Evolutionary conservation across 2,888 invertebrate genomes (phyloP).

Genomic region (Chrysomela aeneicollis): DNA sequence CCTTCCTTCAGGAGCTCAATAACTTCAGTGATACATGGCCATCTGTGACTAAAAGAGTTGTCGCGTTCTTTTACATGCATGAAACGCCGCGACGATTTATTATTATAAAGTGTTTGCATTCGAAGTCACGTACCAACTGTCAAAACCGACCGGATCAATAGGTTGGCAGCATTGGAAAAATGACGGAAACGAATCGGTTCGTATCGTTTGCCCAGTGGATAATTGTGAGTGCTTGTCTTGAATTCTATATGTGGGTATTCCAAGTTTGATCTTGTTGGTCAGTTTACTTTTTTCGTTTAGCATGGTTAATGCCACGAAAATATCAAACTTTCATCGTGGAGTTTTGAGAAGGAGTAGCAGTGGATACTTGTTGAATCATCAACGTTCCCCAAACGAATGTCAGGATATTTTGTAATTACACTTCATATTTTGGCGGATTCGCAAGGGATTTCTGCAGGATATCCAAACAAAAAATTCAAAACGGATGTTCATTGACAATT

Average conservation of each 20-base stretch:
- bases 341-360: too few species aligned
- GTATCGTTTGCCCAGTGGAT: slow-evolving; percentile 46
- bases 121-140: slow-evolving; percentile 58
- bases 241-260: slow-evolving; percentile 33
- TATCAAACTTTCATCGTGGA: neutral
- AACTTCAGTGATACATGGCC: slow-evolving; percentile 42
- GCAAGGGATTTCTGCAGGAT: neutral
- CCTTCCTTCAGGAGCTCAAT: slow-evolving; percentile 24
- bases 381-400: too few species aligned
- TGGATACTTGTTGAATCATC: too few species aligned
- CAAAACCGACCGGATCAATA: slow-evolving; percentile 53
- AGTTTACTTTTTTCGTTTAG: slow-evolving; percentile 28
- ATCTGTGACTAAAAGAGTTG: slow-evolving; percentile 56
- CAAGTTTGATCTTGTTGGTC: slow-evolving; percentile 25
- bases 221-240: slow-evolving; percentile 37
- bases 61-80: slow-evolving; percentile 57
- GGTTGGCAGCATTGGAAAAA: slow-evolving; percentile 54
- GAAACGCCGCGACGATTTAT: slow-evolving; percentile 55
- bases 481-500: too few species aligned
- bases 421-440: neutral
- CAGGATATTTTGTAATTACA: neutral
- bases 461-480: too few species aligned
- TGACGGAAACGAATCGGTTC: slow-evolving; percentile 56
- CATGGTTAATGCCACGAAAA: slow-evolving; percentile 17
- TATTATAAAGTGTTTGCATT: slow-evolving; percentile 59